Base-by-base conservation (phyloP, 2,888 invertebrate species). In the Onthophagus sagittarius region DNA sequence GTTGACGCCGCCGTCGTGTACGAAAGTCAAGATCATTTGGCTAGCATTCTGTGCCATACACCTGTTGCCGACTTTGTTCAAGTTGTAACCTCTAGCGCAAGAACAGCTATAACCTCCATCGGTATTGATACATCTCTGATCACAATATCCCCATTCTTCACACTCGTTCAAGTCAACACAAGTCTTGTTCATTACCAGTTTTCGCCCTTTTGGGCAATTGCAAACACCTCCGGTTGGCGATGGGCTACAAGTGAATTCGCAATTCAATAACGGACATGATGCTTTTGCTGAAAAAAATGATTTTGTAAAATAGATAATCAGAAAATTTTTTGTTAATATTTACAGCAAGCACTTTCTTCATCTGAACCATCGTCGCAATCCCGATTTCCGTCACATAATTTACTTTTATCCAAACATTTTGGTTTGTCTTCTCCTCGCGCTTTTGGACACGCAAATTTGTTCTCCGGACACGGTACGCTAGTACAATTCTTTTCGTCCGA, bases 141-240 rank as follows among this genome's bases (percentile, higher is more conserved):
- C 97, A 85, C 99, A 99, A 85, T 90, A 94, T 63, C 96, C 96
- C 96, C 96, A 96, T 85, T 95, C 95, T 67, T 88, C 85, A 85
- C 96, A 96, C 85, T 99, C 98, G 86, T 99, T 92, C 78, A 94
- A 90, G 87, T 99, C 99, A 62, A 91, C 89, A 84, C 99, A 99
- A 2, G 94, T 94, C 78, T 92, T 89, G 82, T 95, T 95, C 83
- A 95, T 94, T 4, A 92, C 86, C n/a, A 98, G 88, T 79, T 92
- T 89, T 81, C 94, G 92, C 0, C 98, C 98, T 23, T 91, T 89
- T 0, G 92, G 92, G 86, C 99, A 99, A 75, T 92, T 93, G 86
- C 99, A 99, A 70, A 91, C 89, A 62, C 98, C 98, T 69, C 98
- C 98, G 5, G 90, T 90, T 5, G 96, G 90, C 0, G 97, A 97